These are phyloP conservation scores for Leptinotarsa lineolata DNA, from an alignment of 1,140 invertebrate genomes.

Conservation along the genomic window DNA sequence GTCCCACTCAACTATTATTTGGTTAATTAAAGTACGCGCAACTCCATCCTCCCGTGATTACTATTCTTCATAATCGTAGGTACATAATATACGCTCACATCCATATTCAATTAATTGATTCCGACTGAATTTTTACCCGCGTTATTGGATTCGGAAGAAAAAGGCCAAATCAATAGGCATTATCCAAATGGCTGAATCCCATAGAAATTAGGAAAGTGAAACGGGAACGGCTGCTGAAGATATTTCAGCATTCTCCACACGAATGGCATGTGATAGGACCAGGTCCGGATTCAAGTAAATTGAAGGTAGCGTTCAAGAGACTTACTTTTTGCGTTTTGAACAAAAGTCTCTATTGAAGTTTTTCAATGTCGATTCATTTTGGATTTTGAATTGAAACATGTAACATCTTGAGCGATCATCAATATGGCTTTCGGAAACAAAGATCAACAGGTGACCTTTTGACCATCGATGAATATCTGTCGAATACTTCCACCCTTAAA, in stretches of 20 bases:
- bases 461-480: too few relatives aligned
- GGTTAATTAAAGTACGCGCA: background rate
- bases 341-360: too few relatives aligned
- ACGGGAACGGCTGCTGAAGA: conserved; percentile 20
- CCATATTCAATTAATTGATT: conserved; percentile 1
- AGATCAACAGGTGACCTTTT: too few relatives aligned
- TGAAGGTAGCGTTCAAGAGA: too few relatives aligned
- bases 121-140: conserved; percentile 1
- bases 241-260: conserved; percentile 28
- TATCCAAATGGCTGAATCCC: conserved; percentile 29
- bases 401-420: too few relatives aligned
- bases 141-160: conserved; percentile 15
- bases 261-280: conserved; percentile 11
- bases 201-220: conserved; percentile 32
- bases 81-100: background rate
- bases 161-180: conserved; percentile 27
- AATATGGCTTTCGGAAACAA: too few relatives aligned
- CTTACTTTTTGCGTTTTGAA: too few relatives aligned
- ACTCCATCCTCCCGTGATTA: background rate
- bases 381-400: too few relatives aligned
- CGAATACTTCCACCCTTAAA: too few relatives aligned
- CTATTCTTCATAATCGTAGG: background rate
- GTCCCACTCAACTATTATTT: background rate
- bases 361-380: too few relatives aligned
- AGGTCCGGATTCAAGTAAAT: conserved; percentile 6